Evolutionary conservation across 2,113 vertebrate genomes (phyloP).

Genomic region (Indicator maculatus): DNA sequence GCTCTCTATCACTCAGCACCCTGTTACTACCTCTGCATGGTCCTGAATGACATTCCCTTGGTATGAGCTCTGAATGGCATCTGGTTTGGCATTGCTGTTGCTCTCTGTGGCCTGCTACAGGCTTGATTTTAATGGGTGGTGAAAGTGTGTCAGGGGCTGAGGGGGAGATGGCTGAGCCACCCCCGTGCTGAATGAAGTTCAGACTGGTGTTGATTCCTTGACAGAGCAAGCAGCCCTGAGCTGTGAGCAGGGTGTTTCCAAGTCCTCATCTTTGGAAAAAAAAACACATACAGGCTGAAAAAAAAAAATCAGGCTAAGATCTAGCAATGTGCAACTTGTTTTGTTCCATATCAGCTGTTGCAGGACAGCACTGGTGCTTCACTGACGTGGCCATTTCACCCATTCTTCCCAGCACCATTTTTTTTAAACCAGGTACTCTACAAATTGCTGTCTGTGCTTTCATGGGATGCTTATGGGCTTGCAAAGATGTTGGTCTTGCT

Average conservation of each 20-base stretch:
- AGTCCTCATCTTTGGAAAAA: not conserved
- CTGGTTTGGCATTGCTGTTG: not conserved
- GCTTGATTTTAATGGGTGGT: not conserved
- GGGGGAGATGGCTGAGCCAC: accelerated
- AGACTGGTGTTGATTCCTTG: accelerated
- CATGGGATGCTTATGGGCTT: not conserved
- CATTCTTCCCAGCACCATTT: accelerated
- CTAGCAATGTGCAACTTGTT: not conserved
- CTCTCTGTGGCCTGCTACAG: not conserved
- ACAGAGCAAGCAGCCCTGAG: accelerated
- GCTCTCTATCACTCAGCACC: not conserved
- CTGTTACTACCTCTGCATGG: not conserved
- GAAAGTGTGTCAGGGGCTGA: not conserved
- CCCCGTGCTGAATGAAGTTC: not conserved
- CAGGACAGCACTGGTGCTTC: not conserved
- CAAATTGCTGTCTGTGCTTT: not conserved
- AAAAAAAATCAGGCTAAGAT: not conserved
- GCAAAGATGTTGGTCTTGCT: not conserved
- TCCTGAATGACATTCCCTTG: accelerated
- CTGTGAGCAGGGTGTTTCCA: accelerated
- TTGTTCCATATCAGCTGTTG: not conserved
- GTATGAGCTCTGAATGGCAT: not conserved
- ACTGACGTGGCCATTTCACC: not conserved
- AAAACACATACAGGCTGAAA: not conserved
- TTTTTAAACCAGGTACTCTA: not conserved